These are phyloP conservation scores for Arothron firmamentum DNA, from an alignment of 2,113 vertebrate species.

Conservation along the genomic window DNA sequence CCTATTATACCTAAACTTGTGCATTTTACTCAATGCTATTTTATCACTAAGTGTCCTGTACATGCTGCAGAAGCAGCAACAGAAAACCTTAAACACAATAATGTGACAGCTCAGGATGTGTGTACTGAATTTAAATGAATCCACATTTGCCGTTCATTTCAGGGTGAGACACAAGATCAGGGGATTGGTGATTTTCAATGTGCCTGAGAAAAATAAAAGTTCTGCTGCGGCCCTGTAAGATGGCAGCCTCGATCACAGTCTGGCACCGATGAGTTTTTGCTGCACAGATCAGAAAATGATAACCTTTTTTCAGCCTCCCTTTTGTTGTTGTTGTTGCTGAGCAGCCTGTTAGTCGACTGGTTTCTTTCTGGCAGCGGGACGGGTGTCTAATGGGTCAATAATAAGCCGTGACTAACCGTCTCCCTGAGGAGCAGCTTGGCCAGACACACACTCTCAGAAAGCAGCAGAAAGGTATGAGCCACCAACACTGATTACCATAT, in stretches of 20 bases:
- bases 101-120: too few species aligned
- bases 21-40: too few species aligned
- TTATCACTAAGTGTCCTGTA: too few species aligned
- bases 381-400: constrained; percentile 77
- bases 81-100: too few species aligned
- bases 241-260: background rate
- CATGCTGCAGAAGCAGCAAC: too few species aligned
- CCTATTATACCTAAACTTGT: too few species aligned
- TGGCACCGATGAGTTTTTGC: constrained; percentile 3
- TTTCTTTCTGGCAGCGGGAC: constrained; percentile 71
- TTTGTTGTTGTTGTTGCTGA: constrained; percentile 50
- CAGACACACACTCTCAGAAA: constrained; percentile 56
- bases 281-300: constrained; percentile 38
- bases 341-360: constrained; percentile 59
- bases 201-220: background rate
- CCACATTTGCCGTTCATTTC: too few species aligned
- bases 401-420: constrained; percentile 80
- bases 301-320: constrained; percentile 34
- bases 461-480: constrained; percentile 78
- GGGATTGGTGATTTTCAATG: background rate
- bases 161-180: too few species aligned
- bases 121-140: too few species aligned
- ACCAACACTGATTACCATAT: constrained; percentile 90
- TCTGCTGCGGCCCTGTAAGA: background rate
- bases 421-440: constrained; percentile 72